These are phyloP conservation scores for Cliona cf. orientalis DNA, from an alignment of 37 sponge, comb jelly and placozoan species.

Conservation along the genomic window DNA sequence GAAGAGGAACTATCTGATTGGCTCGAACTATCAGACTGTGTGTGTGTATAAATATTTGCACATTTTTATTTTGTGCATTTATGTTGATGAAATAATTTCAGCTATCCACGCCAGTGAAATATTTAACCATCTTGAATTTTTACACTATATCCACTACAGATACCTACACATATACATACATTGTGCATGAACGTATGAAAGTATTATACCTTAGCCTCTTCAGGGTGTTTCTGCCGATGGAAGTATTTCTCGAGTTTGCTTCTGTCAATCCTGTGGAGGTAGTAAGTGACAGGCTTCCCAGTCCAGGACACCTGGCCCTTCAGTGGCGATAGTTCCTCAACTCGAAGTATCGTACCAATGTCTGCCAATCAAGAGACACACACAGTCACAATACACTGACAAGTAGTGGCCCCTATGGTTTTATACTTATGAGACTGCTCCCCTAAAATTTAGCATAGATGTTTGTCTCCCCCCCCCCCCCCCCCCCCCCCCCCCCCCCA, in stretches of 20 bases:
- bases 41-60: neutral
- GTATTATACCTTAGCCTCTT: constrained; percentile 26
- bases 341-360: constrained; percentile 92
- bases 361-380: constrained; percentile 53
- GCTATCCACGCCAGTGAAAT: too few relatives aligned
- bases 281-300: constrained; percentile 92
- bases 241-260: constrained; percentile 65
- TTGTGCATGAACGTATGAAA: neutral
- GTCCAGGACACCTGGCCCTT: constrained; percentile 97
- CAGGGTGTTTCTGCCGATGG: constrained; percentile 65
- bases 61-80: too few relatives aligned
- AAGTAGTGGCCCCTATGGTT: too few relatives aligned
- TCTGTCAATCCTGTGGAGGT: constrained; percentile 91
- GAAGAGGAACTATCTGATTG: constrained; percentile 8
- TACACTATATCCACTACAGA: neutral
- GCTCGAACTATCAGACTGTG: constrained; percentile 54
- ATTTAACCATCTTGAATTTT: neutral
- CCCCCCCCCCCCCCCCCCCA: too few relatives aligned
- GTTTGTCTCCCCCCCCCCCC: too few relatives aligned
- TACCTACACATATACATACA: neutral
- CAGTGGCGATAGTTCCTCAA: constrained; percentile 79
- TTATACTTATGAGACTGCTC: too few relatives aligned
- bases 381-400: too few relatives aligned
- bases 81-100: too few relatives aligned
- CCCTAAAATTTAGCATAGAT: too few relatives aligned